Percentiles rank a stretch among this genome's conserved stretches.
Evolutionary conservation across 1,140 invertebrate species (phyloP).

Genomic region (Megalopta genalis): DNA sequence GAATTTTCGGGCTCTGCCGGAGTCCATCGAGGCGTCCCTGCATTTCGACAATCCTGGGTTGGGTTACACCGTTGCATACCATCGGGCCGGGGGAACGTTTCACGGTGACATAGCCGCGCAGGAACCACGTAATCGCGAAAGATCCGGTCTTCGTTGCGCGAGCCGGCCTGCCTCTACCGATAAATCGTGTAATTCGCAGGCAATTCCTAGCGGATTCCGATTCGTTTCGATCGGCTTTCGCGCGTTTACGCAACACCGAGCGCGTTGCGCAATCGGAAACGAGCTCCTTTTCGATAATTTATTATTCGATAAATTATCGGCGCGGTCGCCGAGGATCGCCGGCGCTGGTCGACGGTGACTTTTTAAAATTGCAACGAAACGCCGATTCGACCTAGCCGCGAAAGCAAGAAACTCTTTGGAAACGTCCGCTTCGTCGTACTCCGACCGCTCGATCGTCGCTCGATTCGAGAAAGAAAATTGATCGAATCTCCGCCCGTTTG

Average conservation of each 20-base stretch:
- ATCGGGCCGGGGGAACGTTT: slow-evolving; percentile 24
- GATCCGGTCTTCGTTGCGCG: not conserved
- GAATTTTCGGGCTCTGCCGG: slow-evolving; percentile 53
- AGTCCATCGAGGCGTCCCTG: slow-evolving; percentile 41
- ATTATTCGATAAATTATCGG: not conserved
- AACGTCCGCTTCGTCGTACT: too few species aligned
- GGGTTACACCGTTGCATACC: slow-evolving; percentile 76
- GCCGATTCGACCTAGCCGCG: too few species aligned
- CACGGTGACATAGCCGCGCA: not conserved
- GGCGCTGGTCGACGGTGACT: too few species aligned
- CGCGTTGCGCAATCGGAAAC: not conserved
- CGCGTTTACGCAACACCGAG: not conserved
- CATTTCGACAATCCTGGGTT: slow-evolving; percentile 55
- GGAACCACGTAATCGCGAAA: not conserved
- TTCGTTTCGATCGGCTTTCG: not conserved
- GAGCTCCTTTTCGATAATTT: not conserved
- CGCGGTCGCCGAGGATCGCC: not conserved
- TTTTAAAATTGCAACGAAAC: too few species aligned
- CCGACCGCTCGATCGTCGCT: too few species aligned
- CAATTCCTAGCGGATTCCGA: not conserved
- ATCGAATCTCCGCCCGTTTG: too few species aligned
- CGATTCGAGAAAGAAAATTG: too few species aligned
- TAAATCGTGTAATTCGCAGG: slow-evolving; percentile 17
- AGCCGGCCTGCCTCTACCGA: not conserved
- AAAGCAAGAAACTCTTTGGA: too few species aligned